Conservation (phyloP, 2,113 vertebrate species). For the Phalacrocorax aristotelis region DNA sequence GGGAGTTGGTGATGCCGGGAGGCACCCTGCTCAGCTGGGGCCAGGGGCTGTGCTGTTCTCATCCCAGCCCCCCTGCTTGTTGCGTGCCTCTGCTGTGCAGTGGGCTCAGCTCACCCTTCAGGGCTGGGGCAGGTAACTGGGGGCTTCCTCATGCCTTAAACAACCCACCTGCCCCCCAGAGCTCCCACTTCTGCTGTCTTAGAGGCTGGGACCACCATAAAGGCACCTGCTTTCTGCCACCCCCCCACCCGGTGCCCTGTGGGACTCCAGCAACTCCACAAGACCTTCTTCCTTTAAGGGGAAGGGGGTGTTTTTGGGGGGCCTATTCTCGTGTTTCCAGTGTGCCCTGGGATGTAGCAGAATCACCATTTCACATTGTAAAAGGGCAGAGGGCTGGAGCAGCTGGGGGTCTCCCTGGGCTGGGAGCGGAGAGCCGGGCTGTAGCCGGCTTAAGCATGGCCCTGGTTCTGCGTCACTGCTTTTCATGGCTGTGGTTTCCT, state of each 20-base stretch:
- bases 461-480: rapidly evolving
- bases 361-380: no score
- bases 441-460: rapidly evolving
- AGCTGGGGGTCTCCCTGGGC: rapidly evolving
- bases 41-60: rapidly evolving
- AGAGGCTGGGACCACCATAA: neutral
- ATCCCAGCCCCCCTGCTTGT: neutral
- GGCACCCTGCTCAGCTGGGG: neutral
- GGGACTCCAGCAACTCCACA: neutral
- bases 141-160: neutral
- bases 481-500: neutral
- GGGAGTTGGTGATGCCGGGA: neutral
- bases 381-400: neutral
- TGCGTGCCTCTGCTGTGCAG: rapidly evolving
- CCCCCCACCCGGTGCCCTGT: neutral
- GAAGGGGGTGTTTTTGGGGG: neutral
- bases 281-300: neutral
- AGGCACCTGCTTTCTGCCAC: neutral
- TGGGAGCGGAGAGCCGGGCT: neutral
- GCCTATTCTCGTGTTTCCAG: neutral
- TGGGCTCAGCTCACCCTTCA: neutral
- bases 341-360: neutral
- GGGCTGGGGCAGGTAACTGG: neutral
- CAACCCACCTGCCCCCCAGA: neutral
- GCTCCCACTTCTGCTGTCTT: neutral